Base-by-base conservation (phyloP, 2,888 invertebrate species). In the Agrochola lota region DNA sequence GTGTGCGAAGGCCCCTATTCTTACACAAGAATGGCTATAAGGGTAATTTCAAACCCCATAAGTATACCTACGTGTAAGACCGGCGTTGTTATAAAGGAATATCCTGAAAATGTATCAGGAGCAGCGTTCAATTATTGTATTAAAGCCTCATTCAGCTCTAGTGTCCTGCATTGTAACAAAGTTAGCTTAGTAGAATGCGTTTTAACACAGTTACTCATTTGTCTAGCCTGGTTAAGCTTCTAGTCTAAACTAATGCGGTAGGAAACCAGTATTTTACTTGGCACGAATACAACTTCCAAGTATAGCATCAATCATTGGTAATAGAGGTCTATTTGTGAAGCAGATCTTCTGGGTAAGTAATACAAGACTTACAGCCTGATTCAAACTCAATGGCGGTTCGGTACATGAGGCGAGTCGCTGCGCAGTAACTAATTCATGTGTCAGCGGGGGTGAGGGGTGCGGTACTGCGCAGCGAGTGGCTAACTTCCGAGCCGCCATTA, bases 61-160 rank as follows among this genome's bases (percentile, higher is more conserved):
- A 20, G 49, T 8, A 1, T 20, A 49, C 15, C 4, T 15, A 49
- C 17, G 49, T 49, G 17, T 17, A 49, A 11, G 20, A 3, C 30
- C n/a, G 12, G 40, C 40, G 40, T 40, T 55, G 23, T 52, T 23
- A 8, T 43, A 23, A 26, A 69, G 26, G 12, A 43, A 26, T 49
- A 26, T 68, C 52, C 20, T 17, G 6, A 74, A 68, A 77, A 74
- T 76, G 72, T 2, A 75, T 73, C 74, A 71, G 63, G 59, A 66
- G 20, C 46, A 64, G 59, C 68, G 62, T 20, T 82, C 72, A 77
- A 89, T 88, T 87, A 89, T 88, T 74, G 83, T 76, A 80, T 87
- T 85, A 89, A 82, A 83, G 86, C 73, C 83, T 85, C 80, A 89
- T 89, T 90, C 87, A 88, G 78, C 43, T 62, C 52, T 74, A 78